Percentiles rank a stretch among this genome's conserved stretches.
Conservation (phyloP, 2,888 invertebrate genomes). For the Acanthoscelides obtectus region DNA sequence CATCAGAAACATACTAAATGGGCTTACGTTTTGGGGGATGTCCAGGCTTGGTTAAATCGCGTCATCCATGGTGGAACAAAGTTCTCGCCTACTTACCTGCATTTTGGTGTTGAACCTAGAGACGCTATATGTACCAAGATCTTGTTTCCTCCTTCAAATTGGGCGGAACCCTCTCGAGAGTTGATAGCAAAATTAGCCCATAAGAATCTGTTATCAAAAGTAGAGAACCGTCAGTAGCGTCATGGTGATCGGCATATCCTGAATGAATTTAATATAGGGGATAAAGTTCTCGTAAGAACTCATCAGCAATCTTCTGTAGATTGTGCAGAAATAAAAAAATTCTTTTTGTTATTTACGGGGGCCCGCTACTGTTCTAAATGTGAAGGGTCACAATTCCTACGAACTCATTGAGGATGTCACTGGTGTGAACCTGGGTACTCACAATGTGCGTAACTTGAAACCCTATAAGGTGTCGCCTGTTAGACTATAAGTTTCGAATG, state of each 20-base stretch:
- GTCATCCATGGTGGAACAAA: slow-evolving; percentile 8
- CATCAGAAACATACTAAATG: slow-evolving; percentile 20
- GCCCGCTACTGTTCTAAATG: neutral
- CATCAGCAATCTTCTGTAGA: slow-evolving; percentile 8
- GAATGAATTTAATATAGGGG: neutral
- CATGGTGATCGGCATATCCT: no score
- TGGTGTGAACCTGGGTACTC: no score
- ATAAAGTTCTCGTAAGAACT: slow-evolving; percentile 5
- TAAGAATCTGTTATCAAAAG: no score
- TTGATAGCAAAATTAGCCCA: no score
- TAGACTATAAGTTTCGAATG: no score
- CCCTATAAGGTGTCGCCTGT: no score
- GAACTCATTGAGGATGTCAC: neutral
- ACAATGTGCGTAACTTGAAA: no score
- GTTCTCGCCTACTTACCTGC: neutral
- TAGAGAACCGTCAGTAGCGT: no score
- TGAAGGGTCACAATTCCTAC: slow-evolving; percentile 3
- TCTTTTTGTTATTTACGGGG: slow-evolving; percentile 13
- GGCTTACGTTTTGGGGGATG: slow-evolving; percentile 9
- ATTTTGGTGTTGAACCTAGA: no score
- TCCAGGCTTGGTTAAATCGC: slow-evolving; percentile 15
- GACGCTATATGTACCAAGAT: no score
- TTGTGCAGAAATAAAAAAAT: slow-evolving; percentile 10
- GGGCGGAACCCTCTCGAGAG: no score
- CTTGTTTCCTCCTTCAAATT: no score